Base-by-base conservation (phyloP, 2,888 invertebrate genomes). In the Coleophora deauratella region DNA sequence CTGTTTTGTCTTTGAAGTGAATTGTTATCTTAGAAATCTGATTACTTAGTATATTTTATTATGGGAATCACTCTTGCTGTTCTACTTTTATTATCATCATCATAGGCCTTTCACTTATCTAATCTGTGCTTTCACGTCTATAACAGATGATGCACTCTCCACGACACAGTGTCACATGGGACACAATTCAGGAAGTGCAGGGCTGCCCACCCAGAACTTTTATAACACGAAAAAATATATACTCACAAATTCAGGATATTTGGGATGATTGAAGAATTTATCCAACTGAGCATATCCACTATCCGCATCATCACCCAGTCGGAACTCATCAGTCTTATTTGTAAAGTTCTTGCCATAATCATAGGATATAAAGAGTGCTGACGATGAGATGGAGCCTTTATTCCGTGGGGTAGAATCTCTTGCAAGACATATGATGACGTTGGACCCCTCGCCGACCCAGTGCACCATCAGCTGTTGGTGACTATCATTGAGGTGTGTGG, bases 401-500 rank as follows among this genome's bases (percentile, higher is more conserved):
- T 76, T 75, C 36, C 80, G 63, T 9, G 89, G 88, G 40, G 86
- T 82, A 10, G 91, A 91, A 68, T 95, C 93, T 54, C 92, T 87
- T 2, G 95, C 94, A 48, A 96, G 79, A 59, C 96, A 96, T 50
- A 97, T 91, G 57, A 97, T 93, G 27, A 95, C 93, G 74, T 94
- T 91, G 46, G 94, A 94, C 13, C 92, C 91, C 71, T 94, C 93
- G 21, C 96, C 96, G 9, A 95, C 93, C 96, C 97, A 97, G 72
- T 96, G 95, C 9, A 97, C 95, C 89, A 96, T 93, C 59, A 97
- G 76, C 67, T 95, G 94, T 60, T 94, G 93, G 67, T 97, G 96
- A 49, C 91, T 91, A 76, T 96, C 96, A 76, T 95, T 93, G 14
- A 96, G 85, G 43, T 88, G 84, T 49, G 89, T 91, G 40, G 91